Percentiles rank a stretch among this genome's conserved stretches.
phyloP scores from a whole-genome alignment of 1,140 invertebrate genomes.

The Zaprionus inermis region DNA sequence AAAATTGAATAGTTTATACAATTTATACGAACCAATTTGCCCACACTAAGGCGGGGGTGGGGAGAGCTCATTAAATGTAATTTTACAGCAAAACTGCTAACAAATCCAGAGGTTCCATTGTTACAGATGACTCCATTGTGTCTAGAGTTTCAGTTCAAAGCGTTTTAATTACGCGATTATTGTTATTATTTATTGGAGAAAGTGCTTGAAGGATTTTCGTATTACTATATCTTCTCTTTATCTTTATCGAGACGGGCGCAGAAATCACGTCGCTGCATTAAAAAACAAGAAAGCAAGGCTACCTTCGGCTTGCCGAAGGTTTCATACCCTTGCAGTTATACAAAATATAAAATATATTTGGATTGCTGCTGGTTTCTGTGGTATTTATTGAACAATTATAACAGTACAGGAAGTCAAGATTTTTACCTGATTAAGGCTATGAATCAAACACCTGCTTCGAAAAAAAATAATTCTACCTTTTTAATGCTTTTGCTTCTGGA shows the following conservation, averaged over 20 bases:
- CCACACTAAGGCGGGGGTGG: not conserved
- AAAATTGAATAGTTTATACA: slow-evolving; percentile 33
- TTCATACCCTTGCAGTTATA: too few relatives aligned
- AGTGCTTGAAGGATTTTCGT: slow-evolving; percentile 32
- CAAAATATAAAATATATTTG: too few relatives aligned
- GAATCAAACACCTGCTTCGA: too few relatives aligned
- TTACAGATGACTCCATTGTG: slow-evolving; percentile 31
- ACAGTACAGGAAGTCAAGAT: too few relatives aligned
- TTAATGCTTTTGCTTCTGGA: too few relatives aligned
- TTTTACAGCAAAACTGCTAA: slow-evolving; percentile 34
- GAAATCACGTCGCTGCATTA: slow-evolving; percentile 49
- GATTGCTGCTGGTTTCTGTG: too few relatives aligned
- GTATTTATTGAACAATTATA: too few relatives aligned
- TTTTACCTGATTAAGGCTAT: too few relatives aligned
- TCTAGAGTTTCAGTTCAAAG: slow-evolving; percentile 12
- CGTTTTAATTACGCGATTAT: slow-evolving; percentile 32
- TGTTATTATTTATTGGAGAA: slow-evolving; percentile 23
- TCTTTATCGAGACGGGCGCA: slow-evolving; percentile 28
- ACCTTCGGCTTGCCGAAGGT: too few relatives aligned
- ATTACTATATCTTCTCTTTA: not conserved
- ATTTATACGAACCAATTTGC: slow-evolving; percentile 34
- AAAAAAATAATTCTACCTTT: too few relatives aligned
- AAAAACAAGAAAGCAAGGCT: too few relatives aligned
- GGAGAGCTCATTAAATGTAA: slow-evolving; percentile 57
- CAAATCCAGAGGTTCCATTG: slow-evolving; percentile 7